Evolutionary conservation across 2,113 vertebrate species (phyloP), one percentile per base, ranked within the genome.

Genomic region (Lasiurus cinereus): DNA sequence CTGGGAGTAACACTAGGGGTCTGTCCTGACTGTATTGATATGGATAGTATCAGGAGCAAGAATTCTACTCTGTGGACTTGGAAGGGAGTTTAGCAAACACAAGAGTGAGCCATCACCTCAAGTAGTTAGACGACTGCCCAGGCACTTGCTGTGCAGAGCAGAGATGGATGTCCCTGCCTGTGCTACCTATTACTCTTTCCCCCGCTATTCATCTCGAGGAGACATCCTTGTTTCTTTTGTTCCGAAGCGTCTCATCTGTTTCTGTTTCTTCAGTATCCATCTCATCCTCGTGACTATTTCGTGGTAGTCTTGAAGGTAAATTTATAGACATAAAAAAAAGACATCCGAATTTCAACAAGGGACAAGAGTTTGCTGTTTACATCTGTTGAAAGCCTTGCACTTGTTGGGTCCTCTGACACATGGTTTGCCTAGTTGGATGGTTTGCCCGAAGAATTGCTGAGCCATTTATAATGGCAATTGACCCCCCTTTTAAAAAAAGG

Each of bases 51-150:
- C 64, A 74, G 66, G 74, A 86, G 59, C 78, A 82, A 43, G 83
- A 80, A 84, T 93, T 91, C 72, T 52, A 15, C 74, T 64, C n/a
- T 62, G 62, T 86, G 29, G 52, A 62, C 18, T 56, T 69, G 73
- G 56, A 39, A 84, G 52, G 64, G 56, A 83, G 52, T 59, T 88
- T 83, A 24, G 13, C n/a, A 69, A 80, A 54, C n/a, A 0, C 0
- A 52, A 16, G 74, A 46, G 11, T 72, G 43, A 67, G 18, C 59
- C 21, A 2, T 43, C 22, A 19, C 12, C 24, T 31, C 0, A 3
- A 14, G 11, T 18, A 8, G 19, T 66, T 84, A 56, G 29, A 2
- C 16, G 21, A 7, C 24, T 15, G 13, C 29, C 66, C 36, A 7
- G 9, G 19, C 56, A 85, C 39, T 19, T 0, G 4, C 43, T 39